Conservation (phyloP, 64 coral and sea anemone species). For the Actinia tenebrosa region DNA sequence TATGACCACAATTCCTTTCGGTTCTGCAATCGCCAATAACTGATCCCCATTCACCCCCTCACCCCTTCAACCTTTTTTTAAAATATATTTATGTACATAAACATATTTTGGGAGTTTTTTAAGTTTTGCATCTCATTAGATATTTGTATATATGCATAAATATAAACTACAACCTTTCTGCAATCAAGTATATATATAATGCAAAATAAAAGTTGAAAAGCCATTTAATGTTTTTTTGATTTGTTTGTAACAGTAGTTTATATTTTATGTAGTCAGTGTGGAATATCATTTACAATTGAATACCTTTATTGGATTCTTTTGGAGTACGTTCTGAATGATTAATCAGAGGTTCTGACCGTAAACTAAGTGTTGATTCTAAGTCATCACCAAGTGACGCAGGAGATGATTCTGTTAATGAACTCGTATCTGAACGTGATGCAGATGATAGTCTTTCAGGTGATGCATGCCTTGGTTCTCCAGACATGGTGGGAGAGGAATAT, state of each 20-base stretch:
- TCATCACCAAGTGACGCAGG: slow-evolving; percentile 81
- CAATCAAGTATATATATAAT: not conserved
- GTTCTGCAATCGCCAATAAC: too few relatives aligned
- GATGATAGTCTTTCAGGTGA: slow-evolving; percentile 54
- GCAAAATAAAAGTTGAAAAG: not conserved
- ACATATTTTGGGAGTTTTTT: too few relatives aligned
- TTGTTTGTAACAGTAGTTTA: not conserved
- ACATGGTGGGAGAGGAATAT: slow-evolving; percentile 46
- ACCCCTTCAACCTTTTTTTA: too few relatives aligned
- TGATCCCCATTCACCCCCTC: too few relatives aligned
- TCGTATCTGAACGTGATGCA: slow-evolving; percentile 73
- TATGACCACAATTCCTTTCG: too few relatives aligned
- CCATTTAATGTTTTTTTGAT: not conserved
- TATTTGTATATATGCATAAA: too few relatives aligned
- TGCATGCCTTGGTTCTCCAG: slow-evolving; percentile 29
- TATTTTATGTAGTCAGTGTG: not conserved
- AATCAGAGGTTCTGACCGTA: slow-evolving; percentile 56
- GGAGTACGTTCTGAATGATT: slow-evolving; percentile 38
- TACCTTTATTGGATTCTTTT: slow-evolving; percentile 18
- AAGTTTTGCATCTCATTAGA: too few relatives aligned
- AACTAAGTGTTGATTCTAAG: slow-evolving; percentile 76
- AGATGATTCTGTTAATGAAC: slow-evolving; percentile 82
- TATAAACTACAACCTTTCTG: too few relatives aligned
- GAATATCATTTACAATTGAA: not conserved
- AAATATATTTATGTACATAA: too few relatives aligned